Conservation (phyloP, 2,888 invertebrate species). For the Daptonema setosum region DNA sequence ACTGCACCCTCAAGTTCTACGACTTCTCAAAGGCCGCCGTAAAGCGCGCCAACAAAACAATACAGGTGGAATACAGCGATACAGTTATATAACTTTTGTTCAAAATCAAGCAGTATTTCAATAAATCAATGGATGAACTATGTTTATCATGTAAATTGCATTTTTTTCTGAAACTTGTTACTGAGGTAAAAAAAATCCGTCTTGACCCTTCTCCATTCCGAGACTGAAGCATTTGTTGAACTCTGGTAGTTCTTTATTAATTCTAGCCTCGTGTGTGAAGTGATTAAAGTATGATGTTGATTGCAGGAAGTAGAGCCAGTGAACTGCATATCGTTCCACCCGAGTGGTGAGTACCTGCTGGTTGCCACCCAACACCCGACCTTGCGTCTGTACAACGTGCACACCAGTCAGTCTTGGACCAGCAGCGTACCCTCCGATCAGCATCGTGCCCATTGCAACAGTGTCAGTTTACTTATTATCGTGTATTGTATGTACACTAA, state of each 20-base stretch:
- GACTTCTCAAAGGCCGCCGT: constrained; percentile 96
- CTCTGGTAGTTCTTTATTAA: too few relatives aligned
- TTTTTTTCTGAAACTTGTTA: too few relatives aligned
- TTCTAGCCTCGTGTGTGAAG: too few relatives aligned
- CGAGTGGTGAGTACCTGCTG: constrained; percentile 73
- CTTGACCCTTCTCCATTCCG: too few relatives aligned
- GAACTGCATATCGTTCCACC: constrained; percentile 73
- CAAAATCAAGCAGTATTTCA: too few relatives aligned
- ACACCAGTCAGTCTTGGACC: constrained; percentile 83
- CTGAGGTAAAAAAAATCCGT: too few relatives aligned
- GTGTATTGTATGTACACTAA: neutral
- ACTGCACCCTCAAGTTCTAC: constrained; percentile 80
- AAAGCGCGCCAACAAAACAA: constrained; percentile 85
- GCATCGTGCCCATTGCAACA: constrained; percentile 32
- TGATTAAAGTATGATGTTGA: too few relatives aligned
- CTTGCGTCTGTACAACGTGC: constrained; percentile 73
- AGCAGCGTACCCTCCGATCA: constrained; percentile 52
- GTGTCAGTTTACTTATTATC: constrained; percentile 16
- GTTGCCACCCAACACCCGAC: constrained; percentile 73
- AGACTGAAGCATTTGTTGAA: too few relatives aligned
- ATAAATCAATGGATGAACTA: too few relatives aligned
- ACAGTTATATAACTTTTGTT: too few relatives aligned
- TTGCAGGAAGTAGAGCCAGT: constrained; percentile 68
- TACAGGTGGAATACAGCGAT: too few relatives aligned
- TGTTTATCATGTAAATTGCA: too few relatives aligned